A percentile compares a stretch with the other conserved stretches of the same genome.
Conservation (phyloP, 2,888 invertebrate species). For the Coelopa pilipes region DNA sequence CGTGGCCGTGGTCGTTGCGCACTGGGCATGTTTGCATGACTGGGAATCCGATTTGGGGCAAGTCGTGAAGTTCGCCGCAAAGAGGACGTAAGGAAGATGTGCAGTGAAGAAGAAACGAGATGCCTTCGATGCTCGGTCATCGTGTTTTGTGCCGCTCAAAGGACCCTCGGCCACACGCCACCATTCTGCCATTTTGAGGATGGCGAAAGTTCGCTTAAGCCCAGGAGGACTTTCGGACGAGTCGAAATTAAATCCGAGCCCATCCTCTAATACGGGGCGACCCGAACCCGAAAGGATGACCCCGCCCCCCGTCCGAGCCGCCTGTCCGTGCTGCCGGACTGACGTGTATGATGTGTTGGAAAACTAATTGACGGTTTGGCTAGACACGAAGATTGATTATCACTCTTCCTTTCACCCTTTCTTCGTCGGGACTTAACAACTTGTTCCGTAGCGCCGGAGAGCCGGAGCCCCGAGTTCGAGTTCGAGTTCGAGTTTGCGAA, state of each 20-base stretch:
- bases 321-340: neutral
- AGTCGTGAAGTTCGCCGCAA: neutral
- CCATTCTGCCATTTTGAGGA: neutral
- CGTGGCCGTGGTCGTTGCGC: no score
- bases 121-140: conserved; percentile 47
- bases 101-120: neutral
- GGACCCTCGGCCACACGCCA: neutral
- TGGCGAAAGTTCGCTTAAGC: neutral
- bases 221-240: neutral
- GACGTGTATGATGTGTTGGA: conserved; percentile 38
- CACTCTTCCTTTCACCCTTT: conserved; percentile 28
- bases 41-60: conserved; percentile 25
- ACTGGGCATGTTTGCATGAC: conserved; percentile 7
- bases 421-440: neutral
- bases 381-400: conserved; percentile 53
- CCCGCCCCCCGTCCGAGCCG: neutral
- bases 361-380: conserved; percentile 42
- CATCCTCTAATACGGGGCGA: neutral
- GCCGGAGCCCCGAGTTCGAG: no score
- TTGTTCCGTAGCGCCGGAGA: neutral
- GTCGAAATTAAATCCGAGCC: neutral
- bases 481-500: conserved; percentile 46
- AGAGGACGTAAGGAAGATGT: neutral
- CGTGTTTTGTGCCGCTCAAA: conserved; percentile 32
- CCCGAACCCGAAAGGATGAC: no score